Evolutionary conservation across 2,113 vertebrate genomes (phyloP).

Genomic region (Eulemur rufifrons): DNA sequence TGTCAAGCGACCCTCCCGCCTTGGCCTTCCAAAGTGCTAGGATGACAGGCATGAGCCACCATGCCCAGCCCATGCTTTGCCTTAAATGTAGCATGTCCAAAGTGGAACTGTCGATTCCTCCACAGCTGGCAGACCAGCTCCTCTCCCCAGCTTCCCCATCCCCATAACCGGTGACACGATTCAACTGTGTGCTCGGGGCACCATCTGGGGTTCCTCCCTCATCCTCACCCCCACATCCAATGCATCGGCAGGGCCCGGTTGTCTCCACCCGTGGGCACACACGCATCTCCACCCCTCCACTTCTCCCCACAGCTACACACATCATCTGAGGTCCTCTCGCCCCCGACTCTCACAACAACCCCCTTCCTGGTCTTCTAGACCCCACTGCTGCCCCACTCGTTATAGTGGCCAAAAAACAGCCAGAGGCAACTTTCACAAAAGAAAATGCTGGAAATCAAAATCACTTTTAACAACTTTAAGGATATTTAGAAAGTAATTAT

Average conservation of each 20-base stretch:
- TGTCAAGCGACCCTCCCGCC: too few relatives aligned
- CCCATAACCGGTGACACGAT: background rate
- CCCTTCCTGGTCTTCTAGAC: background rate
- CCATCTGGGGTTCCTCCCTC: background rate
- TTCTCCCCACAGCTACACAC: background rate
- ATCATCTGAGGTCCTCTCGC: fast-evolving
- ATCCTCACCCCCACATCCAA: background rate
- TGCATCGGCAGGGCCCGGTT: too few relatives aligned
- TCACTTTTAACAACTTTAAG: background rate
- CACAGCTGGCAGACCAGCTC: background rate
- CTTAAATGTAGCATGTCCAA: background rate
- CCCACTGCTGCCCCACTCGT: background rate
- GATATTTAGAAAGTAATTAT: background rate
- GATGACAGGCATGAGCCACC: too few relatives aligned
- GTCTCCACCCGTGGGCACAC: background rate
- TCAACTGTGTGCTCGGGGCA: background rate
- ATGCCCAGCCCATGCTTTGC: background rate
- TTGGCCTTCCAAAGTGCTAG: too few relatives aligned
- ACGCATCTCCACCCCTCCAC: background rate
- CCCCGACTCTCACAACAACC: background rate
- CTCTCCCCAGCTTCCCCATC: background rate
- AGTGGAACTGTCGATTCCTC: background rate
- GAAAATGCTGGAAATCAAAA: background rate
- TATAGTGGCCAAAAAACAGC: background rate
- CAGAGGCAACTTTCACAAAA: background rate